phyloP scores from a whole-genome alignment of 2,888 invertebrate genomes.

The Dyspetes luteomarginatus region DNA sequence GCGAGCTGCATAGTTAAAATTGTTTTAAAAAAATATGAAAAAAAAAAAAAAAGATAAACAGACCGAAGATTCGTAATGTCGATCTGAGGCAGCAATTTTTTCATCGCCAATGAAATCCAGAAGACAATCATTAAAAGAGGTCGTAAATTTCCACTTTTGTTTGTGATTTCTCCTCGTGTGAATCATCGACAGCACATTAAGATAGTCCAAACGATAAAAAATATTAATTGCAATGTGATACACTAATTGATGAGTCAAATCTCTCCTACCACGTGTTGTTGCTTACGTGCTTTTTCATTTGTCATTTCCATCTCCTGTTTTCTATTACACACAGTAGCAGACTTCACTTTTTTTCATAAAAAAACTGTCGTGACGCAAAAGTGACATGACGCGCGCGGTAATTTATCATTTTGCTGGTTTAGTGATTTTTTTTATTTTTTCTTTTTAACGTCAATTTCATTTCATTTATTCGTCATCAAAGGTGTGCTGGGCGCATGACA shows the following conservation, averaged over 20 bases:
- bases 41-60: no score
- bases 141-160: background rate
- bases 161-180: background rate
- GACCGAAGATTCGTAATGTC: background rate
- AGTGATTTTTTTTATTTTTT: background rate
- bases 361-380: slow-evolving; percentile 5
- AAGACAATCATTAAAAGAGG: background rate
- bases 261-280: background rate
- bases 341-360: background rate
- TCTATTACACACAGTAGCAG: background rate
- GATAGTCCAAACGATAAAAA: background rate
- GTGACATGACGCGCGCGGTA: no score
- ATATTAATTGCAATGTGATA: background rate
- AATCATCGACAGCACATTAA: background rate
- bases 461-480: background rate
- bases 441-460: background rate
- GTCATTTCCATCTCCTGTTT: slow-evolving; percentile 12
- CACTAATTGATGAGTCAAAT: slow-evolving; percentile 1
- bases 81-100: no score
- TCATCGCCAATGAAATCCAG: no score
- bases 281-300: background rate
- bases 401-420: slow-evolving; percentile 10
- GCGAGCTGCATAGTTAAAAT: no score
- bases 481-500: background rate
- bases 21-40: no score